Base-by-base conservation (phyloP, 2,888 invertebrate genomes). In the Ennomos fuscantarius region DNA sequence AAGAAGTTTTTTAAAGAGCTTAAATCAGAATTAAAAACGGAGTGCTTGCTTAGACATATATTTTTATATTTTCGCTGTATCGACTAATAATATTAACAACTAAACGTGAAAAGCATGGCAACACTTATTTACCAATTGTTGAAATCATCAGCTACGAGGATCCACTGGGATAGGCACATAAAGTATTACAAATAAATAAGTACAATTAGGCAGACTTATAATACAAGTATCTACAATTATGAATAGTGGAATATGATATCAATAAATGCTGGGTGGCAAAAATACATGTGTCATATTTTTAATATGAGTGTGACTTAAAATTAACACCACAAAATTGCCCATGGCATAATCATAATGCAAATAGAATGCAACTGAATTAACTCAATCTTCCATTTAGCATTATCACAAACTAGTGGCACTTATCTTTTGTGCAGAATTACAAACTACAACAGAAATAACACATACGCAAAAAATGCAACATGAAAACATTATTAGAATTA, bases 71-170 rank as follows among this genome's bases (percentile, higher is more conserved):
- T 84, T 84, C 75, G 78, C 78, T 78, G 80, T 75, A 70, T 73
- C 65, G 69, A 62, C 56, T 76, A 78, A 76, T 74, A 78, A 72
- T 76, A 74, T 76, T 74, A 74, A 63, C 66, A 78, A 79, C 67
- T 74, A 79, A 79, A 78, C 57, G 73, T 67, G 63, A 70, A 69
- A 82, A 82, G 81, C 84, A 75, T 79, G 75, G 79, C 77, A 78
- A 73, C 63, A 64, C 55, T 62, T 59, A 41, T 37, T 74, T 68
- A 41, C n/a, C 50, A 60, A 40, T 48, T 37, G 44, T 49, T 42
- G 5, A 54, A 51, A 56, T 46, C 36, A 41, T 10, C 12, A 52
- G 37, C 49, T 46, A 46, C 39, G n/a, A 9, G 48, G 41, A 43
- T 50, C 57, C 37, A 57, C 46, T 39, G 47, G 34, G 51, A 34